Evolutionary conservation across 2,888 invertebrate genomes (phyloP).

Genomic region (Oxyteleia sp.): DNA sequence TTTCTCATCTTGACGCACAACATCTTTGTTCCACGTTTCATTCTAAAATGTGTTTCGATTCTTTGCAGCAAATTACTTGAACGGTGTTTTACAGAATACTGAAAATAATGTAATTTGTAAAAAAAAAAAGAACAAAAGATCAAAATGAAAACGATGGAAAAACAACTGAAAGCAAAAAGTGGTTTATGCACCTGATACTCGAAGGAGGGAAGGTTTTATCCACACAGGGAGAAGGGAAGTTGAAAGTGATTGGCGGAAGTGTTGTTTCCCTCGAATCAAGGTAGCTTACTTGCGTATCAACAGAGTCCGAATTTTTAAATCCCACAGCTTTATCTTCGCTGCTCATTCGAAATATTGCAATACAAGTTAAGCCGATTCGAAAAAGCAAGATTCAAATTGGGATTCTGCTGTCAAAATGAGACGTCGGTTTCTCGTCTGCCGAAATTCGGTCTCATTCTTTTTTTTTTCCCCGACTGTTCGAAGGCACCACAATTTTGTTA

Average conservation of each 20-base stretch:
- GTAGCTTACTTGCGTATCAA: conserved; percentile 78
- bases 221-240: conserved; percentile 85
- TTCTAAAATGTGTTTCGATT: conserved; percentile 12
- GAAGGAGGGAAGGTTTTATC: conserved; percentile 86
- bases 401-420: conserved; percentile 63
- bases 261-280: conserved; percentile 81
- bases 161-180: conserved; percentile 34
- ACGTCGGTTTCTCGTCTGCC: conserved; percentile 26
- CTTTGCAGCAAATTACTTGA: conserved; percentile 1
- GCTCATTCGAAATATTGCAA: conserved; percentile 41
- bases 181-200: conserved; percentile 85
- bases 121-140: too few species aligned
- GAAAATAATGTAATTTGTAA: conserved; percentile 25
- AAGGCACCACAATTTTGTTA: conserved; percentile 16
- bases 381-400: conserved; percentile 67
- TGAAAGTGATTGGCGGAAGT: conserved; percentile 80
- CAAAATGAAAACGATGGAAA: conserved; percentile 11
- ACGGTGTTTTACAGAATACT: neutral
- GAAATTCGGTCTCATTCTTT: conserved; percentile 14
- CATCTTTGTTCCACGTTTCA: conserved; percentile 3
- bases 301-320: conserved; percentile 72
- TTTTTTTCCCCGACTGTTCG: conserved; percentile 12
- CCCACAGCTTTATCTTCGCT: conserved; percentile 40
- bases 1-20: neutral
- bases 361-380: conserved; percentile 58